Evolutionary conservation across 1,140 invertebrate species (phyloP).

Genomic region (Brachionus manjavacas): DNA sequence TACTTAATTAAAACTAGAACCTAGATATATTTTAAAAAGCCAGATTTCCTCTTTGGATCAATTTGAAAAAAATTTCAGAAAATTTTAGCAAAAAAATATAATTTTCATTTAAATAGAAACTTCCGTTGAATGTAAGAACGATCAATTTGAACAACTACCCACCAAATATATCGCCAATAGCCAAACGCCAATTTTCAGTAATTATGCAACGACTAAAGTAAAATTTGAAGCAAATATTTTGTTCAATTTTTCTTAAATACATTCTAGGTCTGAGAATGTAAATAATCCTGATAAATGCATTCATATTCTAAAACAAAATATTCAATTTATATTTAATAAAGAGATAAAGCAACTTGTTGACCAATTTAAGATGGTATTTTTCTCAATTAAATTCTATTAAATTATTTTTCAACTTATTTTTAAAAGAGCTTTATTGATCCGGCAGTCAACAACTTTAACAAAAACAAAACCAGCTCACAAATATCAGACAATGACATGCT

Average conservation of each 20-base stretch:
- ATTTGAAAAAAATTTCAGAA: background rate
- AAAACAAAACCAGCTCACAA: background rate
- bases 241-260: background rate
- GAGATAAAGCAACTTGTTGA: conserved; percentile 1
- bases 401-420: background rate
- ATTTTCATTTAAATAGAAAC: conserved; percentile 1
- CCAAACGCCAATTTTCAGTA: conserved; percentile 19
- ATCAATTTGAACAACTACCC: conserved; percentile 31
- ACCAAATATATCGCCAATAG: background rate
- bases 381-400: background rate
- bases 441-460: background rate
- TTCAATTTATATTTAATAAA: background rate
- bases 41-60: background rate
- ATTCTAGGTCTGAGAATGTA: background rate
- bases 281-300: conserved; percentile 12
- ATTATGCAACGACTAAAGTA: conserved; percentile 35
- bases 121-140: conserved; percentile 26
- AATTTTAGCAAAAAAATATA: background rate
- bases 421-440: conserved; percentile 9
- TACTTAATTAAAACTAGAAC: too few relatives aligned
- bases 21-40: background rate
- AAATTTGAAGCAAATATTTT: background rate
- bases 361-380: background rate
- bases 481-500: background rate
- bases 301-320: conserved; percentile 16